phyloP scores from a whole-genome alignment of 2,888 invertebrate genomes.

The Ornithoptera priamus region DNA sequence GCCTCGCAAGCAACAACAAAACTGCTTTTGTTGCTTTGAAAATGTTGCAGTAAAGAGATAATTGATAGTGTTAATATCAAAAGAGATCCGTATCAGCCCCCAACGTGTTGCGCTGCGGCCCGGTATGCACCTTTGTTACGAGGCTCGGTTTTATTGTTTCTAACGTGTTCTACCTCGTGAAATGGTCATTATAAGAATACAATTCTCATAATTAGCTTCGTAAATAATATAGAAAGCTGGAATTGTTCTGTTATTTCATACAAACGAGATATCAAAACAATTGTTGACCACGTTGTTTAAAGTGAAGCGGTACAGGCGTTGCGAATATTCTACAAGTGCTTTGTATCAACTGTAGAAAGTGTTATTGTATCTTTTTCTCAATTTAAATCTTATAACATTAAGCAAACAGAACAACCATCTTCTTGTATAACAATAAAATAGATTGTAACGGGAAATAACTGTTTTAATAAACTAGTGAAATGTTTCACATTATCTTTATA shows the following conservation, averaged over 20 bases:
- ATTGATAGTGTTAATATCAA: constrained; percentile 32
- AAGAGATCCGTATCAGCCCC: constrained; percentile 30
- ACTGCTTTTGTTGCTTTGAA: constrained; percentile 36
- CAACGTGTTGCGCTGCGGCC: constrained; percentile 19
- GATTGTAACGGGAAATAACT: too few species aligned
- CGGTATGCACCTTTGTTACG: constrained; percentile 20
- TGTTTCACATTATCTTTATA: too few species aligned
- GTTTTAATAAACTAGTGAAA: too few species aligned
- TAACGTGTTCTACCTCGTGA: constrained; percentile 13
- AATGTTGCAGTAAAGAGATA: constrained; percentile 32
- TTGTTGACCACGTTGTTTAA: background rate
- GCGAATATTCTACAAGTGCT: too few species aligned
- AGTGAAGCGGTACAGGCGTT: too few species aligned
- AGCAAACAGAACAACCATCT: too few species aligned
- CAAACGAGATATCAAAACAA: background rate
- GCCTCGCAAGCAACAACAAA: constrained; percentile 57
- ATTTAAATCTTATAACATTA: too few species aligned
- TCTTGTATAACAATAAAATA: too few species aligned
- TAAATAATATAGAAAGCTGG: constrained; percentile 24
- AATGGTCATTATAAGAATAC: constrained; percentile 14
- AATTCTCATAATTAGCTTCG: constrained; percentile 27
- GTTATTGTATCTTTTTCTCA: too few species aligned
- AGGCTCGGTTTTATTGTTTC: constrained; percentile 28
- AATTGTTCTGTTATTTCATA: background rate
- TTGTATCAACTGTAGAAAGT: too few species aligned